Conservation (phyloP, 2,888 invertebrate genomes). For the Melieria omissa region DNA sequence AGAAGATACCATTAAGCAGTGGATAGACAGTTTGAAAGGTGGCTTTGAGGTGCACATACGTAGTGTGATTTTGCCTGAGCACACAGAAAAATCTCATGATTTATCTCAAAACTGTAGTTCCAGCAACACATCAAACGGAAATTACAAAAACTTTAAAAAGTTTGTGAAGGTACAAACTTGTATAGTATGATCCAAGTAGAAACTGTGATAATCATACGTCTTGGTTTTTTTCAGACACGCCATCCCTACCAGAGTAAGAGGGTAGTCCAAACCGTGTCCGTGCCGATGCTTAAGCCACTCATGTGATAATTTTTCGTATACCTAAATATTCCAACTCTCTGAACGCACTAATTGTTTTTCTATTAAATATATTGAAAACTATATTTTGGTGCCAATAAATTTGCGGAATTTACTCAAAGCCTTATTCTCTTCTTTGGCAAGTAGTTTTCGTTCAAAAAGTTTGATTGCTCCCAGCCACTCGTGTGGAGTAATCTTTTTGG, state of each 20-base stretch:
- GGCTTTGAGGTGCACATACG: conserved; percentile 53
- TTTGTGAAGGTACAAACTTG: conserved; percentile 58
- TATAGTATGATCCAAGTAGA: not conserved
- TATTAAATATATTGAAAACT: conserved; percentile 37
- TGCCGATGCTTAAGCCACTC: conserved; percentile 1
- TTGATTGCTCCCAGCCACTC: conserved; percentile 60
- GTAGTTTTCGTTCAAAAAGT: conserved; percentile 55
- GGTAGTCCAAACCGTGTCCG: conserved; percentile 17
- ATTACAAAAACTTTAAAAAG: conserved; percentile 59
- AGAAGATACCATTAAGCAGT: conserved; percentile 44
- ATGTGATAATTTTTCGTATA: not conserved
- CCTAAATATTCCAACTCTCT: too few species aligned
- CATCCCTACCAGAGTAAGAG: conserved; percentile 14
- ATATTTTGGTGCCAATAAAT: conserved; percentile 60
- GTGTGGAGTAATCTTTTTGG: conserved; percentile 54
- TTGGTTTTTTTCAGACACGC: conserved; percentile 38
- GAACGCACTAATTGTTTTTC: not conserved
- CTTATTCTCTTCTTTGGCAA: conserved; percentile 52
- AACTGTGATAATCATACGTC: not conserved
- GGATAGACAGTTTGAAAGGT: conserved; percentile 55
- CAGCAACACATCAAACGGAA: conserved; percentile 38
- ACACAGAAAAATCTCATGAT: too few species aligned
- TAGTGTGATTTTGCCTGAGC: too few species aligned
- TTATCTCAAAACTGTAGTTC: not conserved
- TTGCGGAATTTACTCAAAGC: conserved; percentile 59